Percentiles rank a stretch among this genome's conserved stretches.
These are phyloP conservation scores for Acanthopleura granulata DNA, from an alignment of 2,888 invertebrate species.

Conservation along the genomic window DNA sequence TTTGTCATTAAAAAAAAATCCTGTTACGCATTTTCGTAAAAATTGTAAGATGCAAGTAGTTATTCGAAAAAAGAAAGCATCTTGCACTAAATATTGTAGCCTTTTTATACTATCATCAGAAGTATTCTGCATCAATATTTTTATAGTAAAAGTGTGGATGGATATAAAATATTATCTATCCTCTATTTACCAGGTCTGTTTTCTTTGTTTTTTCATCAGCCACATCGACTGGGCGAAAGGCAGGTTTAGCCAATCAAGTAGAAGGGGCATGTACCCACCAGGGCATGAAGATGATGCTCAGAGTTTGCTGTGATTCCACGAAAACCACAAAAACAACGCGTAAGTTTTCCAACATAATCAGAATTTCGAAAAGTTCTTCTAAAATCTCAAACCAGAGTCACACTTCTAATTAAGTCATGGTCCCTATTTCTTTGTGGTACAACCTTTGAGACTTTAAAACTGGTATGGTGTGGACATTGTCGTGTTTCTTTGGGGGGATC, in stretches of 20 bases:
- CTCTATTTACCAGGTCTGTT: background rate
- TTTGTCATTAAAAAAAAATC: background rate
- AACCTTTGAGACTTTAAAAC: background rate
- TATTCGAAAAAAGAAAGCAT: too few relatives aligned
- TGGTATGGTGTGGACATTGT: background rate
- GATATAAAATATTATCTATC: too few relatives aligned
- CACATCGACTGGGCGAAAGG: background rate
- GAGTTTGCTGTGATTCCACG: slow-evolving; percentile 2
- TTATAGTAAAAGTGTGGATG: too few relatives aligned
- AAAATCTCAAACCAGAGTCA: too few relatives aligned
- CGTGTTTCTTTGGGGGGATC: background rate
- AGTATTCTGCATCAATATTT: too few relatives aligned
- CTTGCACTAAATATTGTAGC: too few relatives aligned
- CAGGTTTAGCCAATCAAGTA: slow-evolving; percentile 3
- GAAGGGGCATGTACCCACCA: slow-evolving; percentile 2
- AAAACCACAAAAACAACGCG: background rate
- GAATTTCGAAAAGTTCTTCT: background rate
- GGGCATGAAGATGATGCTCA: slow-evolving; percentile 12
- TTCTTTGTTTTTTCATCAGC: background rate
- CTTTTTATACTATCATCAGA: background rate
- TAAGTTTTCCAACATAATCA: background rate
- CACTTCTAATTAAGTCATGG: too few relatives aligned
- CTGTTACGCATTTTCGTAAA: too few relatives aligned
- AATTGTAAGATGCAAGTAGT: too few relatives aligned
- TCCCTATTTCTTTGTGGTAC: background rate